Percentiles rank a stretch among this genome's conserved stretches.
These are phyloP conservation scores for Sarcophaga bullata DNA, from an alignment of 1,140 invertebrate species.

Conservation along the genomic window DNA sequence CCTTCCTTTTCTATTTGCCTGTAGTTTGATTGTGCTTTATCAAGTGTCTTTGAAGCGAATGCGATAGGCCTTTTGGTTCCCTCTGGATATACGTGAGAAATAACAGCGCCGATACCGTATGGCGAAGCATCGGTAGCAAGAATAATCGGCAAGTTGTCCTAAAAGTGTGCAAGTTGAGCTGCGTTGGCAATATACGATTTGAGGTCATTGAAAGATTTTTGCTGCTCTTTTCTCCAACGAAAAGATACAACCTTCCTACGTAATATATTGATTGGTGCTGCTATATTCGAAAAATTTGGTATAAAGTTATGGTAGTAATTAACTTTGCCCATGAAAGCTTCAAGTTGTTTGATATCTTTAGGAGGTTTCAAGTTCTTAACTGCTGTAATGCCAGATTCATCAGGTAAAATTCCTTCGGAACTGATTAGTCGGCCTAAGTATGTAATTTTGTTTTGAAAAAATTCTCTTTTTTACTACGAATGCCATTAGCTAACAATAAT, in stretches of 20 bases:
- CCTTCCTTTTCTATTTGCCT: conserved; percentile 69
- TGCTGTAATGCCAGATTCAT: conserved; percentile 44
- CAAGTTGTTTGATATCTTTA: conserved; percentile 53
- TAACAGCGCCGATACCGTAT: conserved; percentile 66
- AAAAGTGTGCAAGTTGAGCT: conserved; percentile 58
- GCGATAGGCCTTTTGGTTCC: conserved; percentile 66
- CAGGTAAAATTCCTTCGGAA: conserved; percentile 48
- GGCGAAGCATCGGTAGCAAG: conserved; percentile 65
- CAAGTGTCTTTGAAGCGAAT: conserved; percentile 67
- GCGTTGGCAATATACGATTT: conserved; percentile 31
- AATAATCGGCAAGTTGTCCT: conserved; percentile 66
- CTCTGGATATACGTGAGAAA: conserved; percentile 62
- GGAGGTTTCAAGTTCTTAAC: conserved; percentile 51
- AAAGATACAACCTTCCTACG: conserved; percentile 48
- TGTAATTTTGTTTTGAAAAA: conserved; percentile 50
- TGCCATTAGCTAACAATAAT: conserved; percentile 38
- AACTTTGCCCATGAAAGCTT: conserved; percentile 53
- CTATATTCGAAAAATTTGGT: conserved; percentile 49
- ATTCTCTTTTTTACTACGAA: conserved; percentile 44
- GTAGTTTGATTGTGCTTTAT: conserved; percentile 67
- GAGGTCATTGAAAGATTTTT: conserved; percentile 28
- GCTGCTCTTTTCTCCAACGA: conserved; percentile 47
- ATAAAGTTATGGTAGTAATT: conserved; percentile 54
- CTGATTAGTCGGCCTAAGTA: conserved; percentile 57
- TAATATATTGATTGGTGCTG: conserved; percentile 49